Conservation (phyloP, 2,113 vertebrate genomes). For the Gymnarchus niloticus region DNA sequence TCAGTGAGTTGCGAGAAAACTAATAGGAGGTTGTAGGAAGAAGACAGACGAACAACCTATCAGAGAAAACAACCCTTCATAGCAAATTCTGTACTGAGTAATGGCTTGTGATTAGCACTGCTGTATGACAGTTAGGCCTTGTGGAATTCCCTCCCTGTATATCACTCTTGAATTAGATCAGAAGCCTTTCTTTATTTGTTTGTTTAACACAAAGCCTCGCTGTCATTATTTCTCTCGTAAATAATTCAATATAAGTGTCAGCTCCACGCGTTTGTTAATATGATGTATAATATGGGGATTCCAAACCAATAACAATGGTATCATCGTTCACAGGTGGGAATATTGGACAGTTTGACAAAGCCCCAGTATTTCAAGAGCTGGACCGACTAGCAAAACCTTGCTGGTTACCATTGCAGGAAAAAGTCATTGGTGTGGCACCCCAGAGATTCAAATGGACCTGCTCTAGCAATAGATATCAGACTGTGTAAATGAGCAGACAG, state of each 20-base stretch:
- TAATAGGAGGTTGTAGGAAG: not conserved
- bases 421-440: not conserved
- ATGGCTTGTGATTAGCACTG: conserved; percentile 36
- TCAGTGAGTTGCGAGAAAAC: not conserved
- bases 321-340: conserved; percentile 33
- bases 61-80: not conserved
- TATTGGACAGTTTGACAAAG: conserved; percentile 6
- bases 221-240: conserved; percentile 66
- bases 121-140: conserved; percentile 47
- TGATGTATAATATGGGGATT: conserved; percentile 55
- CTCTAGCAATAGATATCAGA: not conserved
- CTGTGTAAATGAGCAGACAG: not conserved
- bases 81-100: not conserved
- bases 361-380: not conserved
- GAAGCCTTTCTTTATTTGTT: conserved; percentile 63
- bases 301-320: conserved; percentile 28
- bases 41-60: not conserved
- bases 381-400: not conserved
- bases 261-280: conserved; percentile 51
- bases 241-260: conserved; percentile 69
- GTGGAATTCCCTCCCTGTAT: conserved; percentile 52
- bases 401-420: not conserved
- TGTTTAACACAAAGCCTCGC: conserved; percentile 53
- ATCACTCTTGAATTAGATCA: conserved; percentile 60
- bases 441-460: not conserved